Conservation (phyloP, 1,140 invertebrate species). For the Pogonomyrmex barbatus region DNA sequence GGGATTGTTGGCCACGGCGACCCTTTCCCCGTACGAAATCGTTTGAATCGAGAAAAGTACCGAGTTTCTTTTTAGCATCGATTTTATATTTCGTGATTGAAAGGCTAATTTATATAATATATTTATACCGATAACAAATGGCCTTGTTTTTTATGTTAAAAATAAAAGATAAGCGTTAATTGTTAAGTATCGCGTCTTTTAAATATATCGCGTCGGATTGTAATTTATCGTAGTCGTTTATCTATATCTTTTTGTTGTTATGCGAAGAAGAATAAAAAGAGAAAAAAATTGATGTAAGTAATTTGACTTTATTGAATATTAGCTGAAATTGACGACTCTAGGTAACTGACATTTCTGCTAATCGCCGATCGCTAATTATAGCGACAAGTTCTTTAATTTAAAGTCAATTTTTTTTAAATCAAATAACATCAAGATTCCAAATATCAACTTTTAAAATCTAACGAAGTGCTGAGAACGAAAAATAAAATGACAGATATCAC, state of each 20-base stretch:
- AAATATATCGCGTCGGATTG: background rate
- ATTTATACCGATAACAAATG: background rate
- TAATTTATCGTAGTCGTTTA: background rate
- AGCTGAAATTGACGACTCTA: background rate
- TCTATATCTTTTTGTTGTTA: background rate
- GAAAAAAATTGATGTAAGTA: background rate
- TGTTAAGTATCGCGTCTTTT: background rate
- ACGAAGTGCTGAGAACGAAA: background rate
- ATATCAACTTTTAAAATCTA: background rate
- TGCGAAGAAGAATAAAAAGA: background rate
- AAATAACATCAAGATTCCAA: background rate
- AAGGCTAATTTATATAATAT: background rate
- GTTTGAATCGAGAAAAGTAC: too few relatives aligned
- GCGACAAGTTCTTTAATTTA: background rate
- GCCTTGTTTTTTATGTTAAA: background rate
- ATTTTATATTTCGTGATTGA: too few relatives aligned
- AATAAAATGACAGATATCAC: background rate
- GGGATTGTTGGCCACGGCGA: background rate
- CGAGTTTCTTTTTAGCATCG: too few relatives aligned
- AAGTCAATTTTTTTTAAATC: background rate
- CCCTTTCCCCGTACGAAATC: background rate
- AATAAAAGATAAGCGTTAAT: slow-evolving; percentile 8
- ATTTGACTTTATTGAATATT: background rate
- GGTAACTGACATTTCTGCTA: background rate
- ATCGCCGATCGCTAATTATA: background rate